Percentiles rank a stretch among this genome's conserved stretches.
Evolutionary conservation across 2,888 invertebrate species (phyloP).

Genomic region (Formica aserva): DNA sequence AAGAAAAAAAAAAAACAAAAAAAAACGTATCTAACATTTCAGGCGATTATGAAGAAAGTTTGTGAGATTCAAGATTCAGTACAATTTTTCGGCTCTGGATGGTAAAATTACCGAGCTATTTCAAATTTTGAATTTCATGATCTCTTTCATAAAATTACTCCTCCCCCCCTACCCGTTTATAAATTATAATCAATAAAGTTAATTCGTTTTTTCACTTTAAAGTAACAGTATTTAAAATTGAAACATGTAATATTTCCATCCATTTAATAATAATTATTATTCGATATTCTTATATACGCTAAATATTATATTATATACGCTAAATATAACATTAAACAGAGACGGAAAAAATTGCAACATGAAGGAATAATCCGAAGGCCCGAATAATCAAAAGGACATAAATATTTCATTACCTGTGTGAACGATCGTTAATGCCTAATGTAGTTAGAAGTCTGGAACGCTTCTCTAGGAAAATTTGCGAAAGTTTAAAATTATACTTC

Average conservation of each 20-base stretch:
- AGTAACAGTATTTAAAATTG: background rate
- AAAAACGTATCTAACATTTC: background rate
- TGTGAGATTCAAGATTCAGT: background rate
- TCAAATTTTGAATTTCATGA: background rate
- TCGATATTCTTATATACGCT: background rate
- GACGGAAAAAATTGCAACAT: background rate
- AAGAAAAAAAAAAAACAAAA: background rate
- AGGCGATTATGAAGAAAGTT: too few relatives aligned
- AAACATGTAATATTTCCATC: background rate
- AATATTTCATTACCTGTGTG: background rate
- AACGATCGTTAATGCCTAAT: slow-evolving; percentile 38
- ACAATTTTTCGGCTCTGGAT: background rate
- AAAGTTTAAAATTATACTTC: slow-evolving; percentile 16
- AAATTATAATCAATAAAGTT: background rate
- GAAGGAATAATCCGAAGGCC: background rate
- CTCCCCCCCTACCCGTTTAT: background rate
- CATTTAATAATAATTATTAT: background rate
- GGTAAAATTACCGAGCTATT: background rate
- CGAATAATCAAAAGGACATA: background rate
- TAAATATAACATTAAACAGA: background rate
- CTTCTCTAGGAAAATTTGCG: slow-evolving; percentile 15
- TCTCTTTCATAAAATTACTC: background rate
- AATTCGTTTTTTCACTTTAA: too few relatives aligned
- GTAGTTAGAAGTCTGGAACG: background rate
- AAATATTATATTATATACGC: background rate